These are phyloP conservation scores for Augiades crinisus DNA, from an alignment of 2,888 invertebrate genomes.

Conservation along the genomic window DNA sequence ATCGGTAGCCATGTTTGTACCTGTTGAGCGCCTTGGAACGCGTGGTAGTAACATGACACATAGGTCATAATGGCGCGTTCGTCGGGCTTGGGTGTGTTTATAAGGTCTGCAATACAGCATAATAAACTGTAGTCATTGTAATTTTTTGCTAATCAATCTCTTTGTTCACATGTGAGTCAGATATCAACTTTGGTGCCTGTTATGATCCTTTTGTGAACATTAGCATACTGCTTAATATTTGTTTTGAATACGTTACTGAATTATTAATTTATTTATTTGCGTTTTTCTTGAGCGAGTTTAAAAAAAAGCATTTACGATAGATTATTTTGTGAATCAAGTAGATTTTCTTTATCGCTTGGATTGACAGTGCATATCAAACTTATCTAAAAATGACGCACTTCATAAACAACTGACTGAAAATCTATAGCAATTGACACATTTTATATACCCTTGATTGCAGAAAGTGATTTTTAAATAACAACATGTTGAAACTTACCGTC, in stretches of 20 bases:
- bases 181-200: not conserved
- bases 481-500: constrained; percentile 88
- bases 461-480: not conserved
- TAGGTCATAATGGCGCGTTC: constrained; percentile 99
- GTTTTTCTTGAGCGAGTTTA: too few species aligned
- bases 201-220: not conserved
- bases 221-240: too few species aligned
- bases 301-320: not conserved
- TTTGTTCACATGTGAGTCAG: constrained; percentile 14
- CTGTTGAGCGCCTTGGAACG: constrained; percentile 99
- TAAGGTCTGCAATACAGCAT: constrained; percentile 91
- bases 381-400: not conserved
- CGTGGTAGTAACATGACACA: constrained; percentile 99
- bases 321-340: not conserved
- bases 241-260: too few species aligned
- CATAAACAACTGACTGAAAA: not conserved
- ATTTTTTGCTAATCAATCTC: constrained; percentile 21
- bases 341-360: not conserved
- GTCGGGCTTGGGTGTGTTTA: constrained; percentile 99
- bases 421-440: not conserved
- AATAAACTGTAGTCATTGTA: constrained; percentile 29
- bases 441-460: too few species aligned
- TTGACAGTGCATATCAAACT: not conserved
- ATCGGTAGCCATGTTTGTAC: constrained; percentile 80
- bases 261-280: too few species aligned